Conservation (phyloP, 2,888 invertebrate genomes). For the Mycalesis mineus region DNA sequence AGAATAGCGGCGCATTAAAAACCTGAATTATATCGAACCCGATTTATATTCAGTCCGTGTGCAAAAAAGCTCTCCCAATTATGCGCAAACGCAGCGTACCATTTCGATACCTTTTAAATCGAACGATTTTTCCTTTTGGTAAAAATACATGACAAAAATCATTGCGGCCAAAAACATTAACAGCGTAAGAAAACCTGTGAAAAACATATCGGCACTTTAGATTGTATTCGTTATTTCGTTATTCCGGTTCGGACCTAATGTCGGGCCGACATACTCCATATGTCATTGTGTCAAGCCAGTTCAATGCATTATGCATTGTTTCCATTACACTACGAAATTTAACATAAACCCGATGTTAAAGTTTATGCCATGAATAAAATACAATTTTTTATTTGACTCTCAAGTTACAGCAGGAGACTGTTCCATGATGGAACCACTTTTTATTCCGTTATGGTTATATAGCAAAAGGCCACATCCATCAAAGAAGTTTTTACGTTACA, state of each 20-base stretch:
- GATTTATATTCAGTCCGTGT: conserved; percentile 65
- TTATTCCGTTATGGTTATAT: conserved; percentile 33
- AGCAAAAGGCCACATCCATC: conserved; percentile 24
- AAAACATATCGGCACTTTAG: conserved; percentile 51
- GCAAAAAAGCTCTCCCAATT: conserved; percentile 68
- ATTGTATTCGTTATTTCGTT: conserved; percentile 54
- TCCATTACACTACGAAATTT: conserved; percentile 77
- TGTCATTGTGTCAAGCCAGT: conserved; percentile 69
- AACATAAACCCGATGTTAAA: conserved; percentile 74
- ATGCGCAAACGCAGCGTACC: conserved; percentile 61
- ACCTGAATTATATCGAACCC: conserved; percentile 57
- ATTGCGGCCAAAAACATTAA: conserved; percentile 48
- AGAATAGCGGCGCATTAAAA: conserved; percentile 41
- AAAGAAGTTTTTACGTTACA: conserved; percentile 18
- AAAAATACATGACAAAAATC: conserved; percentile 57
- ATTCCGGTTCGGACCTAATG: conserved; percentile 58
- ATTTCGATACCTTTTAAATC: conserved; percentile 55
- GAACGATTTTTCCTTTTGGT: conserved; percentile 51
- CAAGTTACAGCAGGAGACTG: conserved; percentile 36
- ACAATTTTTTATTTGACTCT: conserved; percentile 60
- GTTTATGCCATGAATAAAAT: conserved; percentile 73
- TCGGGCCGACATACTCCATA: conserved; percentile 66
- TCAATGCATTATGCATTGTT: conserved; percentile 73
- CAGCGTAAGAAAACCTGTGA: conserved; percentile 55
- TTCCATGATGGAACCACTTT: conserved; percentile 46